Base-by-base conservation (phyloP, 1,140 invertebrate species). In the Drosophila nikananu region DNA sequence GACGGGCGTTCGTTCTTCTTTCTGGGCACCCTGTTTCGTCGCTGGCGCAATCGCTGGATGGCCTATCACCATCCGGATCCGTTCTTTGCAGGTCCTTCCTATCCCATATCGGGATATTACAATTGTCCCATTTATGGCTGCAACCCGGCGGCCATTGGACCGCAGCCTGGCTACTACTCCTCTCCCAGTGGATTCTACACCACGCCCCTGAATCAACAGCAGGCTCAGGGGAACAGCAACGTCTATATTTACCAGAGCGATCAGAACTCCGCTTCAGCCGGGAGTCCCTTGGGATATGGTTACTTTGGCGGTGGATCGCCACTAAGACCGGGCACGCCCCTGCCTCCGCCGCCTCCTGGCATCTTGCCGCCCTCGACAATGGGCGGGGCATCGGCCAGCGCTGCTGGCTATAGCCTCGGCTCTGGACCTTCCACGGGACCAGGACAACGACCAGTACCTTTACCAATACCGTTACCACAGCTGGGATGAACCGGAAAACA, bases 11-110 rank as follows among this genome's bases (percentile, higher is more conserved):
- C 84, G 0, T 87, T 87, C 23, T 89, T 68, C 19, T 81, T 87
- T 60, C 37, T 87, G 52, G 84, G 84, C 9, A 71, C 70, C 1
- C 35, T 87, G 12, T 87, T 87, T n/a, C 81, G 84, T 19, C 84
- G 84, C 12, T 87, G 84, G 84, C 81, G 84, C 12, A 79, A 87
- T 84, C 84, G 84, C 8, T 87, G 84, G 84, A 27, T 79, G 52
- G 81, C 84, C 19, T 81, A 68, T 27, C 65, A 87, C n/a, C 81
- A 62, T 59, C 57, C 84, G 5, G 73, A 71, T 4, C 81, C 84
- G 2, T 49, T 90, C 0, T 89, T 79, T 41, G 86, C 84, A 2
- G 84, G 84, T 25, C 61, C 84, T 2, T 70, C 74, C 0, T 89
- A 81, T 58, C 84, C 84, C 3, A 44, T 90, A 7, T 65, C 83